Conservation (phyloP, 2,888 invertebrate species). For the Acanthosepion lycidas region DNA sequence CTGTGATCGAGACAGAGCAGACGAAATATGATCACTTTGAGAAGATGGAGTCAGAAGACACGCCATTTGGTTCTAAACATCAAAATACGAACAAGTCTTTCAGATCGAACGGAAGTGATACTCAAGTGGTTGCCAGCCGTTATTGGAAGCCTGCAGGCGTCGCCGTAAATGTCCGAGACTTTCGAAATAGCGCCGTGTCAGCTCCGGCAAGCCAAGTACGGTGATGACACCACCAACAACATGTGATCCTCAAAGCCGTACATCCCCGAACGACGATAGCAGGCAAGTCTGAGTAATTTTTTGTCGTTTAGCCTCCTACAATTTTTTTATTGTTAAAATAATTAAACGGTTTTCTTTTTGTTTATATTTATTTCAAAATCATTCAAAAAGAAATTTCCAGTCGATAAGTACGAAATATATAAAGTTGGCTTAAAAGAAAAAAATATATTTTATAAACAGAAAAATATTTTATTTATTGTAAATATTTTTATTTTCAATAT, state of each 20-base stretch:
- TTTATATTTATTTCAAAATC: not conserved
- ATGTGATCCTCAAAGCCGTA: not conserved
- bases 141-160: not conserved
- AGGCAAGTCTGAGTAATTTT: not conserved
- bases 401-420: not conserved
- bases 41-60: not conserved
- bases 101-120: not conserved
- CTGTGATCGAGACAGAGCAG: not conserved
- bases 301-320: not conserved
- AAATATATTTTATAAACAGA: too few relatives aligned
- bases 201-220: conserved; percentile 21
- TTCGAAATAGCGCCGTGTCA: not conserved
- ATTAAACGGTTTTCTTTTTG: not conserved
- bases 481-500: too few relatives aligned
- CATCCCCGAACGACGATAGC: not conserved
- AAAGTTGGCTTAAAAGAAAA: not conserved
- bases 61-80: not conserved
- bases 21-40: not conserved
- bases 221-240: not conserved
- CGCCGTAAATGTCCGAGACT: not conserved
- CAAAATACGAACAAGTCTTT: not conserved
- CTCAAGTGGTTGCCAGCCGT: not conserved
- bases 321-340: not conserved
- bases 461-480: too few relatives aligned
- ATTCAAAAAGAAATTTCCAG: not conserved